Evolutionary conservation across 1,140 invertebrate genomes (phyloP), one percentile per base, ranked within the genome.

Genomic region (Colletes gigas): DNA sequence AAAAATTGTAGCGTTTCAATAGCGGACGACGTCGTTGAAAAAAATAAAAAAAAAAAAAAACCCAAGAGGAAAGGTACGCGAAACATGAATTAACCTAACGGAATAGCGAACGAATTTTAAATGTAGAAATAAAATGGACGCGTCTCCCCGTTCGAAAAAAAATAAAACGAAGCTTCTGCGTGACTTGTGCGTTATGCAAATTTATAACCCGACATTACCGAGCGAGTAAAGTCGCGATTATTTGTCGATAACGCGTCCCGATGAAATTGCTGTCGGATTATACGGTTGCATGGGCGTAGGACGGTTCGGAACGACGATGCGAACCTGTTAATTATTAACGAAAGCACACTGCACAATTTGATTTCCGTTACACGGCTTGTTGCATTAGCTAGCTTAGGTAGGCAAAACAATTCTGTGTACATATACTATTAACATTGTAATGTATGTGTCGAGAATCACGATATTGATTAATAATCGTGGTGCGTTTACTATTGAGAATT

Each of bases 371-470:
- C 76, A 82, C 74, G 76, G 71, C 59, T 81, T 50, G 67, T 70
- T 63, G 47, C 78, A 84, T 74, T 88, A 84, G 63, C 63, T 89
- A 89, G 76, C 83, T 85, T 87, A 87, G 87, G 68, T 87, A 88
- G 83, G 83, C 81, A 41, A 87, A 89, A 82, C 19, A 85, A 87
- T 85, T 85, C n/a, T 83, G 70, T 87, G 76, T 86, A 85, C 59
- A 88, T 82, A 84, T 84, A 79, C 63, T 81, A 83, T 80, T 81
- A 84, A 71, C 69, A 78, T 17, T 79, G 67, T 82, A 74, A 78
- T 76, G 69, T 87, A 78, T 82, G 75, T 86, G 70, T 73, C 59
- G 74, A 84, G 41, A 78, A 86, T 83, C 74, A 86, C 67, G 66
- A 68, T 66, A 67, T 57, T 68, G 77, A 73, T 72, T 80, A 81